Evolutionary conservation across 2,797 vertebrate genomes (phyloP).

Genomic region (Micrastur ruficollis): DNA sequence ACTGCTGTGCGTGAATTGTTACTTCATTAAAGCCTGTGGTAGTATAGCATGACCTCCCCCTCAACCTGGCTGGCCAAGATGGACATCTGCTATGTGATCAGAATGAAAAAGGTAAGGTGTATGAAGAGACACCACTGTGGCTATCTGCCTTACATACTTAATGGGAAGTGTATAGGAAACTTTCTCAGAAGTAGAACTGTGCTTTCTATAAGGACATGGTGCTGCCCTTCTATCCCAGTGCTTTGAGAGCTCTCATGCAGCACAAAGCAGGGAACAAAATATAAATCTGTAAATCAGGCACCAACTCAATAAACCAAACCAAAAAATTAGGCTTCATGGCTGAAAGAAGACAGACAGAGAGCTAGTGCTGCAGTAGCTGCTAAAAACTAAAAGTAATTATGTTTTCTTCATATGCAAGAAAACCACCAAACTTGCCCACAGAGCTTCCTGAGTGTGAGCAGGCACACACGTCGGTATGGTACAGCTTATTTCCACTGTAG

Average conservation of each 20-base stretch:
- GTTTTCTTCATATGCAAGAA: neutral
- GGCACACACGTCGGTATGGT: fast-evolving
- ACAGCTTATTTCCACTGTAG: neutral
- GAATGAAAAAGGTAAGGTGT: neutral
- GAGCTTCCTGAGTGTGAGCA: neutral
- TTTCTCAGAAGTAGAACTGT: neutral
- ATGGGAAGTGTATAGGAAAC: neutral
- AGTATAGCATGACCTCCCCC: neutral
- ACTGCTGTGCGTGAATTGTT: neutral
- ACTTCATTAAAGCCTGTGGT: neutral
- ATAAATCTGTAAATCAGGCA: neutral
- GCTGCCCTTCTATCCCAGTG: neutral
- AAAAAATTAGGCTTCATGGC: neutral
- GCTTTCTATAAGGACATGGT: fast-evolving
- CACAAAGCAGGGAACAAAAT: neutral
- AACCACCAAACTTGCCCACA: neutral
- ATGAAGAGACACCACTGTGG: neutral
- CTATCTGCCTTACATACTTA: neutral
- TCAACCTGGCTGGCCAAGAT: neutral
- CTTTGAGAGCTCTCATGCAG: neutral
- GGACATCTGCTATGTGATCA: neutral
- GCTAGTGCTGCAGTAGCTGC: neutral
- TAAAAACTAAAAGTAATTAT: neutral
- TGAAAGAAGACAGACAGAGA: neutral
- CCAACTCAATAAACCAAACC: neutral